Conservation (phyloP, 2,888 invertebrate genomes). For the Scaptomyza cyrtandrae region DNA sequence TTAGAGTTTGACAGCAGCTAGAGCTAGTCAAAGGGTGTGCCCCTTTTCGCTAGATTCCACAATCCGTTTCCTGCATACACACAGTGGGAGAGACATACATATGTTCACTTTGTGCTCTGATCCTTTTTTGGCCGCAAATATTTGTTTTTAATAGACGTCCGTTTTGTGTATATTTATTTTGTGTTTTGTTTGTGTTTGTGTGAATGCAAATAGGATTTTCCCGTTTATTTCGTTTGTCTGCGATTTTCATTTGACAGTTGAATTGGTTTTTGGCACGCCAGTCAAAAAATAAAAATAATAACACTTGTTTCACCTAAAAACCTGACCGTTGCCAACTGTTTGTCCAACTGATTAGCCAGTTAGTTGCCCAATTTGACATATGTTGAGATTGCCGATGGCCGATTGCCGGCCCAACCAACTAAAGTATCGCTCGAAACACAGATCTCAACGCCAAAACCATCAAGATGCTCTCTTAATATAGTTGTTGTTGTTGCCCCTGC, state of each 20-base stretch:
- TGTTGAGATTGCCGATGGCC: constrained; percentile 72
- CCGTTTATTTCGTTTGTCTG: constrained; percentile 39
- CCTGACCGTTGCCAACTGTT: constrained; percentile 46
- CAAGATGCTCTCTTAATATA: constrained; percentile 32
- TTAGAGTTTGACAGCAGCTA: constrained; percentile 59
- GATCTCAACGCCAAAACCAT: constrained; percentile 8
- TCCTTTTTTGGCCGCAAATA: constrained; percentile 80
- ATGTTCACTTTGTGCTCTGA: constrained; percentile 81
- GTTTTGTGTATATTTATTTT: constrained; percentile 30
- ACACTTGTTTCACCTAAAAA: constrained; percentile 71
- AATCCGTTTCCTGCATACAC: constrained; percentile 67
- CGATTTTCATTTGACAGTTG: constrained; percentile 68
- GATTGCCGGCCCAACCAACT: constrained; percentile 16
- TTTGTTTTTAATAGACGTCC: constrained; percentile 83
- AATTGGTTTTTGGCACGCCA: constrained; percentile 52
- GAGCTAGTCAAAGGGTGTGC: constrained; percentile 66
- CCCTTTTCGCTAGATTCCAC: constrained; percentile 19
- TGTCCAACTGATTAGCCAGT: constrained; percentile 75
- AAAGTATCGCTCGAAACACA: constrained; percentile 13
- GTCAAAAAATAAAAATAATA: constrained; percentile 74
- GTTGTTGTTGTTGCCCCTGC: constrained; percentile 21
- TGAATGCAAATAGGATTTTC: constrained; percentile 82
- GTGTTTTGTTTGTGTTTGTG: constrained; percentile 26
- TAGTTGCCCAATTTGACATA: constrained; percentile 80
- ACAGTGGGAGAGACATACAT: constrained; percentile 43